A percentile compares a stretch with the other conserved stretches of the same genome.
phyloP scores from a whole-genome alignment of 2,888 invertebrate genomes.

The Acanthoscelides obtectus region DNA sequence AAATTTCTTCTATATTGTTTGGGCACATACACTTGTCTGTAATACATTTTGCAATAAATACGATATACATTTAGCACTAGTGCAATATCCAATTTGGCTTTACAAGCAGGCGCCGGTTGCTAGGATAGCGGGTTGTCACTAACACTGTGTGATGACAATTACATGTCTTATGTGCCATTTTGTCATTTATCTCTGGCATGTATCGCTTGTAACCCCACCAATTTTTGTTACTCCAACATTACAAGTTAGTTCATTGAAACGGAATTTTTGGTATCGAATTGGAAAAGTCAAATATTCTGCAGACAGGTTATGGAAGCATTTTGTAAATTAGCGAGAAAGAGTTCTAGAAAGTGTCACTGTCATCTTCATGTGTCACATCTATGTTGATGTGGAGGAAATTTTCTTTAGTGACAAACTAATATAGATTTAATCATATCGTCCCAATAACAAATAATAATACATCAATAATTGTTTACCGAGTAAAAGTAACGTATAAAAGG shows the following conservation, averaged over 20 bases:
- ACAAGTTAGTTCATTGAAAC: conserved; percentile 7
- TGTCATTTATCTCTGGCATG: conserved; percentile 10
- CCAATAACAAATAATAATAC: no score
- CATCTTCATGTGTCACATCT: no score
- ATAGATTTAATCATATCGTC: no score
- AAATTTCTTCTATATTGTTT: neutral
- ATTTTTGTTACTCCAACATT: conserved; percentile 14
- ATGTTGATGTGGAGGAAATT: no score
- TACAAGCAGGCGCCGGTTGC: neutral
- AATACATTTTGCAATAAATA: neutral
- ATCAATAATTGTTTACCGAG: no score
- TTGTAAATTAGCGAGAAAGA: no score
- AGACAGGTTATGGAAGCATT: no score
- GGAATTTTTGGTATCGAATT: conserved; percentile 4
- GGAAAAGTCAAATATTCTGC: no score
- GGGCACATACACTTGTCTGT: neutral
- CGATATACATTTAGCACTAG: neutral
- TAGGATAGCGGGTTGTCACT: conserved; percentile 31
- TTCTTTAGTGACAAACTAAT: no score
- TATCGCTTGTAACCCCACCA: conserved; percentile 16
- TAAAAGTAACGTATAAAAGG: no score
- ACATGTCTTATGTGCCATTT: conserved; percentile 15
- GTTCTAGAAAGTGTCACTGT: no score
- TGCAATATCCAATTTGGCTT: neutral
- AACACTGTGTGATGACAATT: conserved; percentile 29